Evolutionary conservation across 2,888 invertebrate species (phyloP).

Genomic region (Apotomis turbidana): DNA sequence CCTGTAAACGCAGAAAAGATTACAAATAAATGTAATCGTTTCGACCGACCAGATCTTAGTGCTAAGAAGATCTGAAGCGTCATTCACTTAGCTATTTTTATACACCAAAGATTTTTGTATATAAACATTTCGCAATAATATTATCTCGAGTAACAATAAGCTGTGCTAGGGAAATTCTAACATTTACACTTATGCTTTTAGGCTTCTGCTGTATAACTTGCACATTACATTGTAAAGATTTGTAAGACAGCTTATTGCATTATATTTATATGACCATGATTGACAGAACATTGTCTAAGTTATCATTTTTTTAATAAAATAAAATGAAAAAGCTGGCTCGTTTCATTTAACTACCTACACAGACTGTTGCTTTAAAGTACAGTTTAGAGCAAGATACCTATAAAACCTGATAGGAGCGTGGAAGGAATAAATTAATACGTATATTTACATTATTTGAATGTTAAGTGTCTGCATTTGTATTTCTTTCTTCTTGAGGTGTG

Average conservation of each 20-base stretch:
- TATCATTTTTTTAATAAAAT: constrained; percentile 73
- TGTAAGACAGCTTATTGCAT: constrained; percentile 77
- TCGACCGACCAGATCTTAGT: constrained; percentile 82
- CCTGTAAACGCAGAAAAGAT: constrained; percentile 81
- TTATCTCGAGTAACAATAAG: constrained; percentile 59
- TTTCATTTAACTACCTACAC: constrained; percentile 45
- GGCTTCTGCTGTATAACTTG: constrained; percentile 76
- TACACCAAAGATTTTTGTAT: constrained; percentile 79
- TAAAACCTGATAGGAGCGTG: no score
- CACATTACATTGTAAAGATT: constrained; percentile 60
- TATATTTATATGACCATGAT: constrained; percentile 62
- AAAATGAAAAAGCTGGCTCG: constrained; percentile 60
- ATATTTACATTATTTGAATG: no score
- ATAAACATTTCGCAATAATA: constrained; percentile 69
- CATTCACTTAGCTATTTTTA: constrained; percentile 71
- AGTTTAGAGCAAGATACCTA: no score
- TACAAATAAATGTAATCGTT: constrained; percentile 76
- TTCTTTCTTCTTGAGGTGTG: no score
- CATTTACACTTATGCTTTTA: constrained; percentile 66
- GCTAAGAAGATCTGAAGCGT: constrained; percentile 75
- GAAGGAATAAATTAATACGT: no score
- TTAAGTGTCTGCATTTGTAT: no score
- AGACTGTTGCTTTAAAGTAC: neutral
- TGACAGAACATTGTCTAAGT: constrained; percentile 65
- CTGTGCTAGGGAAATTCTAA: constrained; percentile 70